phyloP scores from a whole-genome alignment of 2,113 vertebrate species.

The Leptobrachium ailaonicum region DNA sequence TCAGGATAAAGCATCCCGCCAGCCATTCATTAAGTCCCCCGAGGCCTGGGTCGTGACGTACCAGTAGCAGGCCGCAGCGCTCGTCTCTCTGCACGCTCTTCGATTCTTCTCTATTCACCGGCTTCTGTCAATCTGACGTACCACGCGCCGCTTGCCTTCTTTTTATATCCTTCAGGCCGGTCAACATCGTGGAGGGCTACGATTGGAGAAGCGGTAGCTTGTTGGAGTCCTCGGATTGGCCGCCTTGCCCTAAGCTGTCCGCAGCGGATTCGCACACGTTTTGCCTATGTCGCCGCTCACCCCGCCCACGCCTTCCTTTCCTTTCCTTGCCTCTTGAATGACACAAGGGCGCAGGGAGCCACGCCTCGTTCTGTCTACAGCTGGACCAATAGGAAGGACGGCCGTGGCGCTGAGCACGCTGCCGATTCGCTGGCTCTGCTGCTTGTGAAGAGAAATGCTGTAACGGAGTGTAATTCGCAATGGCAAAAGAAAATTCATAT shows the following conservation, averaged over 20 bases:
- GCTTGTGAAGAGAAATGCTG: not conserved
- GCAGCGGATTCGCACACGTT: constrained; percentile 74
- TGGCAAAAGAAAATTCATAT: not conserved
- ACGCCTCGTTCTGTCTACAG: constrained; percentile 46
- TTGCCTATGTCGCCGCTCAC: constrained; percentile 36
- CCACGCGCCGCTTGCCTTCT: constrained; percentile 39
- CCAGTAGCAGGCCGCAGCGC: constrained; percentile 33
- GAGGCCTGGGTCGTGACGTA: not conserved
- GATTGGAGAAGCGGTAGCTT: constrained; percentile 74
- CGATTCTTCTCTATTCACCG: not conserved
- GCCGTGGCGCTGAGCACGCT: constrained; percentile 28
- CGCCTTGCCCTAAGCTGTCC: constrained; percentile 74
- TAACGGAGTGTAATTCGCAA: not conserved
- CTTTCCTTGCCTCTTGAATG: too few relatives aligned
- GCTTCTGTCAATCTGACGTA: constrained; percentile 25
- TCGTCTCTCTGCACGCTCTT: not conserved
- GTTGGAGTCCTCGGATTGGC: constrained; percentile 84
- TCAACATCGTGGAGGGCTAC: constrained; percentile 81
- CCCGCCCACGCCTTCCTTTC: not conserved
- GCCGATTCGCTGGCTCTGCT: constrained; percentile 56
- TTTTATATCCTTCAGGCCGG: constrained; percentile 80
- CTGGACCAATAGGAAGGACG: constrained; percentile 55
- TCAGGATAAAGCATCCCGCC: too few relatives aligned
- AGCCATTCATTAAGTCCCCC: too few relatives aligned
- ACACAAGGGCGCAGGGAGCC: not conserved